Evolutionary conservation across 2,113 vertebrate species (phyloP).

Genomic region (Ploceus nigricollis): DNA sequence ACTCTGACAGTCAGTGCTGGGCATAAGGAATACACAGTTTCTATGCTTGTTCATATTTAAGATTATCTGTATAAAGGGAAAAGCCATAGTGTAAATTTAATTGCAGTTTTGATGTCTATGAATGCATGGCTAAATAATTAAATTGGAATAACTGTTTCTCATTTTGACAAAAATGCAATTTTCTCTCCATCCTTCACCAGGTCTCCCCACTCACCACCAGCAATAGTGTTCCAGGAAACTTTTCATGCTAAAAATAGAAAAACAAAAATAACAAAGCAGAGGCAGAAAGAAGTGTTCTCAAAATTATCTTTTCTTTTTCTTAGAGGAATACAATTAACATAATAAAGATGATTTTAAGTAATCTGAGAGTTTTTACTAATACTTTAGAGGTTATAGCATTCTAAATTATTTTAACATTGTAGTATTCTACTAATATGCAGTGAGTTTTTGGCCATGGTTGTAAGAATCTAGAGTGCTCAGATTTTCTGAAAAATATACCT

Average conservation of each 20-base stretch:
- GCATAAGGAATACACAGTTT: neutral
- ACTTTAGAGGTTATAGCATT: neutral
- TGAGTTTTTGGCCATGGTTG: neutral
- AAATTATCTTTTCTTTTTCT: neutral
- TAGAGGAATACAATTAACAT: neutral
- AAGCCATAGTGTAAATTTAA: neutral
- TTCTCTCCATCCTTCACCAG: neutral
- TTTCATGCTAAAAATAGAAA: neutral
- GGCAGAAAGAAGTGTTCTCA: neutral
- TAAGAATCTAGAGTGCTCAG: neutral
- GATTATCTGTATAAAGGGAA: neutral
- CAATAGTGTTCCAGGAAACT: neutral
- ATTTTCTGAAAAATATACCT: neutral
- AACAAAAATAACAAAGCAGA: neutral
- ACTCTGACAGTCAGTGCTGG: neutral
- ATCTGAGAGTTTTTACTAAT: neutral
- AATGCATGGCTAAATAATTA: neutral
- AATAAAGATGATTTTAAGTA: neutral
- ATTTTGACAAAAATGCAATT: neutral
- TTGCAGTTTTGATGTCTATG: neutral
- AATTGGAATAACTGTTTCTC: neutral
- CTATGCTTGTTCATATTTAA: neutral
- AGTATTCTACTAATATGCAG: neutral
- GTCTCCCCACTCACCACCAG: neutral
- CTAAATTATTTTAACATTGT: neutral